phyloP scores from a whole-genome alignment of 2,888 invertebrate genomes.

The Campoplex capitator region DNA sequence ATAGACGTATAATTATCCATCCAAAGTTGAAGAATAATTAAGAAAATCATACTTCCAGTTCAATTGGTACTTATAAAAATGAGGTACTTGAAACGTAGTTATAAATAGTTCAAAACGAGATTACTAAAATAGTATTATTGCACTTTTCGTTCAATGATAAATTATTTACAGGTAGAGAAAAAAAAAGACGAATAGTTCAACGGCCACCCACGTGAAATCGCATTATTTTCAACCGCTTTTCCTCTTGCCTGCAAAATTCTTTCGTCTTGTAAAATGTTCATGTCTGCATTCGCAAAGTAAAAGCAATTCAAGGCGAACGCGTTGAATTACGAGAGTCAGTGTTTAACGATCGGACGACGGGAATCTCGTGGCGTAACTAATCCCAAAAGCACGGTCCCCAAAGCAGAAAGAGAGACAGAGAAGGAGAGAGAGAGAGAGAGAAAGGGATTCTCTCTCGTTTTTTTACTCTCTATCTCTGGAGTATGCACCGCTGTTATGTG shows the following conservation, averaged over 20 bases:
- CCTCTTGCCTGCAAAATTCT: slow-evolving; percentile 49
- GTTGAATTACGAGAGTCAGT: slow-evolving; percentile 72
- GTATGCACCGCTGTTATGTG: slow-evolving; percentile 25
- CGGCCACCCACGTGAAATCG: slow-evolving; percentile 63
- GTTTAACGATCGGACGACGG: slow-evolving; percentile 70
- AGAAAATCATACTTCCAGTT: background rate
- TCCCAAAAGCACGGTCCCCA: slow-evolving; percentile 61
- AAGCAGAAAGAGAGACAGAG: slow-evolving; percentile 24
- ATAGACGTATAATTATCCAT: background rate
- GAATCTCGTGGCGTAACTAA: slow-evolving; percentile 70
- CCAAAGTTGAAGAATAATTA: background rate
- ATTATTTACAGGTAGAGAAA: slow-evolving; percentile 35
- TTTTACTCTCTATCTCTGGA: slow-evolving; percentile 46
- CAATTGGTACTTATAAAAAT: background rate
- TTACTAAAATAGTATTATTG: slow-evolving; percentile 47
- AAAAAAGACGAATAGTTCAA: slow-evolving; percentile 33
- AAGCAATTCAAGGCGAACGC: slow-evolving; percentile 65
- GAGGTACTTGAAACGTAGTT: background rate
- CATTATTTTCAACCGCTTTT: slow-evolving; percentile 58
- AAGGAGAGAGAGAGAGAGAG: slow-evolving; percentile 19
- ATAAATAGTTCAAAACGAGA: slow-evolving; percentile 38
- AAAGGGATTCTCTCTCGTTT: slow-evolving; percentile 15
- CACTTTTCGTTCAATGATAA: slow-evolving; percentile 41
- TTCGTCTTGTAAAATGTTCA: slow-evolving; percentile 59
- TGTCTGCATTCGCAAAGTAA: slow-evolving; percentile 44